A percentile compares a stretch with the other conserved stretches of the same genome.
These are phyloP conservation scores for Eupithecia subfuscata DNA, from an alignment of 2,888 invertebrate species.

Conservation along the genomic window DNA sequence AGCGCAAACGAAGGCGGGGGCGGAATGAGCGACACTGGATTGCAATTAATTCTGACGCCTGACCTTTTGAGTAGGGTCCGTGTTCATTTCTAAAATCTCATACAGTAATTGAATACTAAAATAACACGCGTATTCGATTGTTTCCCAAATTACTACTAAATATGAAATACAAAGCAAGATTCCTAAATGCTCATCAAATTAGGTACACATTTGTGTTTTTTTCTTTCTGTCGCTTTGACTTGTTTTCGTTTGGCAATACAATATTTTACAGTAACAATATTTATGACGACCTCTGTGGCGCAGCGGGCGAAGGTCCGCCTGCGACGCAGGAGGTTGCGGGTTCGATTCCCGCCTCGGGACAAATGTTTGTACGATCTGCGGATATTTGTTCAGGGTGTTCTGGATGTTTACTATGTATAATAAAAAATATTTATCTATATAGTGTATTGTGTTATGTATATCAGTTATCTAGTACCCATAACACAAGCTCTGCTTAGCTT, in stretches of 20 bases:
- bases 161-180: background rate
- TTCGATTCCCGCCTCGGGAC: no score
- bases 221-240: background rate
- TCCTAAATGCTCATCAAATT: background rate
- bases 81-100: constrained; percentile 20
- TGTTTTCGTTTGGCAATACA: background rate
- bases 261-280: background rate
- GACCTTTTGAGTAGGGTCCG: constrained; percentile 44
- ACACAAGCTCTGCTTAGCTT: no score
- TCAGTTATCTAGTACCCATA: no score
- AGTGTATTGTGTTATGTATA: no score
- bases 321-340: no score
- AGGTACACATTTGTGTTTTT: background rate
- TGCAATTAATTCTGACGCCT: constrained; percentile 54
- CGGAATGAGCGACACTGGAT: constrained; percentile 57
- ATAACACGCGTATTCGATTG: background rate
- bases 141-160: background rate
- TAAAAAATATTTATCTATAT: no score
- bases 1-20: constrained; percentile 38
- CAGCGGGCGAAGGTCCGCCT: no score
- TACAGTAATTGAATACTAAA: constrained; percentile 2
- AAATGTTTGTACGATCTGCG: no score
- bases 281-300: no score
- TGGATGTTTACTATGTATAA: no score
- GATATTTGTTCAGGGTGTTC: no score